Percentiles rank a stretch among this genome's conserved stretches.
Evolutionary conservation across 2,797 vertebrate genomes (phyloP).

Genomic region (Sternarchorhynchus goeldii): DNA sequence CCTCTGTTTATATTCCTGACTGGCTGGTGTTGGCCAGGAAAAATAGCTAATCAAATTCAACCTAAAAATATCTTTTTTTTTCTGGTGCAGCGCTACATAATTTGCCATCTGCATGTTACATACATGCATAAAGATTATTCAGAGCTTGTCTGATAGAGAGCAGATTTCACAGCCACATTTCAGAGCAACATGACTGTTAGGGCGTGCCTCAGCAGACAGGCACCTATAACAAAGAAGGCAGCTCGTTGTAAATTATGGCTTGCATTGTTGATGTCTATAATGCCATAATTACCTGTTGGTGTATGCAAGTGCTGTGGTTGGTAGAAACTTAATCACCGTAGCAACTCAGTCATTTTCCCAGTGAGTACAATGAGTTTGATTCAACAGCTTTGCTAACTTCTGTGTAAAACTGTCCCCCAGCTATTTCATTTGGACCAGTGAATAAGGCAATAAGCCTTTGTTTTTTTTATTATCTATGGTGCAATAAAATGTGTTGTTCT

Average conservation of each 20-base stretch:
- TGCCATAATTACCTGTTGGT: constrained; percentile 19
- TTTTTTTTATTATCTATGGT: not conserved
- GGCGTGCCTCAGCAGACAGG: not conserved
- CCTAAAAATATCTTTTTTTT: not conserved
- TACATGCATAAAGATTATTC: no score
- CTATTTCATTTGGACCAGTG: not conserved
- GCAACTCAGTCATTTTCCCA: constrained; percentile 17
- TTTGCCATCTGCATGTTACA: not conserved
- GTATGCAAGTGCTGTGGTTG: not conserved
- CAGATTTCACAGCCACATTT: not conserved
- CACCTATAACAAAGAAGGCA: not conserved
- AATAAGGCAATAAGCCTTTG: not conserved
- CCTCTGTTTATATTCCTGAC: constrained; percentile 1
- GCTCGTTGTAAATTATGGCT: not conserved
- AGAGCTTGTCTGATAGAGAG: not conserved
- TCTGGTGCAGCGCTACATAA: not conserved
- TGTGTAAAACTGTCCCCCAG: no score
- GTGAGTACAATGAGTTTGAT: constrained; percentile 5
- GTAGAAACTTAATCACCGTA: constrained; percentile 2
- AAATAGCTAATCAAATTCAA: not conserved
- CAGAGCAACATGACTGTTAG: not conserved
- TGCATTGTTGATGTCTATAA: not conserved
- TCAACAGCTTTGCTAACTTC: not conserved
- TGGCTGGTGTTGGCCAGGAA: not conserved
- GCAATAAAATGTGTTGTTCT: constrained; percentile 10